Base-by-base conservation (phyloP, 2,113 vertebrate genomes). In the Formicarius rufipectus region DNA sequence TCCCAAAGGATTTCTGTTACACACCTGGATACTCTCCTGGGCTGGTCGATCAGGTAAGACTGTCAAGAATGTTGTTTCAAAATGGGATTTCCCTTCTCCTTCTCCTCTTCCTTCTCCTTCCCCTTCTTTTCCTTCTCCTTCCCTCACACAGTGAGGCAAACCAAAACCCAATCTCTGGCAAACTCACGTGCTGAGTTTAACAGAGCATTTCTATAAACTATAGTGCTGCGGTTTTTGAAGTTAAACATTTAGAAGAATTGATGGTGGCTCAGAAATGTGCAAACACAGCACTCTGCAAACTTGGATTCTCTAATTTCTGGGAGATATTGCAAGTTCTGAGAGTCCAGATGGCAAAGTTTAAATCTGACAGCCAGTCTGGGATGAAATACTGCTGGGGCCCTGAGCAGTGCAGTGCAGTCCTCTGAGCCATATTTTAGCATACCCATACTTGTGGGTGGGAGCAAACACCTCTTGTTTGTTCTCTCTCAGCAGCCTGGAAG, bases 311-410 rank as follows among this genome's bases (percentile, higher is more conserved):
- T 47, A 44, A 31, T 77, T 69, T 73, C 76, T 12, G 2, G 27
- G 14, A 69, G 69, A 62, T 45, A 53, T 7, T 0, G 0, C 40
- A 71, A 87, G 10, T 72, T 77, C 74, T 92, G 56, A 37, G 47
- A 55, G 84, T 25, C 86, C 95, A 95, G 94, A 96, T 84, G 93
- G 93, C 77, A 87, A 81, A 87, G 69, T 91, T 96, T 89, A 71
- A 60, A 84, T 72, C 77, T 89, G 91, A 87, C 94, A 84, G 71
- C 66, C 69, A 75, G 63, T 82, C 66, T 76, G 86, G 50, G 71
- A 83, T 88, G 72, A 95, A 84, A 89, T 68, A 91, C 14, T 67
- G 64, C 77, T 49, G 62, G 19, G 68, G 49, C 69, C 84, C 4
- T 2, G 64, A 69, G 81, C 74, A 68, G 27, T 9, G 64, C 21